phyloP scores from a whole-genome alignment of 2,113 vertebrate species.

The Tympanuchus pallidicinctus region DNA sequence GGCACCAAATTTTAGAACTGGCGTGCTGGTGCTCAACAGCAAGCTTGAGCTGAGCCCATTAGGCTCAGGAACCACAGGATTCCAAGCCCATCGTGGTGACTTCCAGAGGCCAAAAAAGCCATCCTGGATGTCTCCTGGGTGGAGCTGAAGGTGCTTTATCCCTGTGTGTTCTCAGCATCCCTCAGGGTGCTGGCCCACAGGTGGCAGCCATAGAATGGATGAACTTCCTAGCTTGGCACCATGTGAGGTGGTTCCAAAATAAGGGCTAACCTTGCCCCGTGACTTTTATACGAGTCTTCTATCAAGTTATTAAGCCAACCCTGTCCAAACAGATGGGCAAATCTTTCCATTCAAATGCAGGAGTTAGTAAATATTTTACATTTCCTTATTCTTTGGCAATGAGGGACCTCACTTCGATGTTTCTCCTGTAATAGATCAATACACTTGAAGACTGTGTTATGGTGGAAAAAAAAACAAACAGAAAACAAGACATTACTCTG shows the following conservation, averaged over 20 bases:
- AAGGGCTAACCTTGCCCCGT: neutral
- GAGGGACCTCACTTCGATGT: neutral
- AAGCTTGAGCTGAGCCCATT: accelerated
- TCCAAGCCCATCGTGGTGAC: neutral
- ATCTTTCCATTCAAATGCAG: neutral
- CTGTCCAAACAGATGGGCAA: constrained; percentile 1
- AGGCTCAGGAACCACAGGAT: neutral
- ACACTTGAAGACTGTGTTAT: accelerated
- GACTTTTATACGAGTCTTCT: neutral
- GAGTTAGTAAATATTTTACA: neutral
- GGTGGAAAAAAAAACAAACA: neutral
- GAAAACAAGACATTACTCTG: neutral
- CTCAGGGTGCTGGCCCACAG: accelerated
- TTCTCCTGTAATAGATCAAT: neutral
- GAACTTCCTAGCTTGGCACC: neutral
- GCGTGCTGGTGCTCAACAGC: neutral
- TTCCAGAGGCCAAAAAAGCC: neutral
- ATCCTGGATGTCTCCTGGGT: accelerated
- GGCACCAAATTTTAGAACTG: neutral
- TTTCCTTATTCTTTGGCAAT: neutral
- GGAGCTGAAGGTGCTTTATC: accelerated
- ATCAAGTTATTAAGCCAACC: neutral
- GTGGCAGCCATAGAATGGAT: accelerated
- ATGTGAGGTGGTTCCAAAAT: neutral
- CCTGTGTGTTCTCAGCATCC: neutral